Evolutionary conservation across 2,888 invertebrate species (phyloP), one percentile per base, ranked within the genome.

Genomic region (Scaeva pyrastri): DNA sequence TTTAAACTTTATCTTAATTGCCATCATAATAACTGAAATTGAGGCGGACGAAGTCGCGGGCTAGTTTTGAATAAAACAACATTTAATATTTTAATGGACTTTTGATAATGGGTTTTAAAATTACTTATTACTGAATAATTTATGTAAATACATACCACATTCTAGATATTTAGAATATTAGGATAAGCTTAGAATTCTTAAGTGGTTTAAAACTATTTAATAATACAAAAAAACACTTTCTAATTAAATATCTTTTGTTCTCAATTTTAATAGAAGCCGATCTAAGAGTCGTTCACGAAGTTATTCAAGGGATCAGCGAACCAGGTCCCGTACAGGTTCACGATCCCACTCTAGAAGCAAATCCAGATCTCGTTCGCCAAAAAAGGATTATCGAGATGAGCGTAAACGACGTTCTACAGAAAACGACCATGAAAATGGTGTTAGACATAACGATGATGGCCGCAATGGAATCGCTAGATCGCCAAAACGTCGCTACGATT

Each of bases 211-310:
- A n/a, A n/a, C n/a, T 11, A 11, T 52, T 52, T 23, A 23, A 52
- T 23, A 21, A 31, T 31, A 31, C 31, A 31, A 31, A 31, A 31
- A 2, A 2, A 31, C n/a, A 19, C 23, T 12, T 8, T 50, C 3
- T 31, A 48, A 41, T 71, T 36, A 12, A 56, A 19, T 58, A 23
- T 62, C 10, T 8, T 64, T 1, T 2, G 7, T 36, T 36, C 50
- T 68, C 39, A 39, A 50, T 68, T 52, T n/a, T 3, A 23, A 52
- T 23, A 88, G 88, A 56, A 88, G 88, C 50, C 88, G 93, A 70
- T 93, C 93, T 88, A 94, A 95, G 23, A 95, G 95, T 88, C 94
- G 95, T 89, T 95, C 95, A 26, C 94, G 95, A 89, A 95, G 95
- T 80, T 94, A 95, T 76, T 95, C 95, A 19, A 94, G 94, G 88